Evolutionary conservation across 2,888 invertebrate genomes (phyloP).

Genomic region (Megastigmus dorsalis): DNA sequence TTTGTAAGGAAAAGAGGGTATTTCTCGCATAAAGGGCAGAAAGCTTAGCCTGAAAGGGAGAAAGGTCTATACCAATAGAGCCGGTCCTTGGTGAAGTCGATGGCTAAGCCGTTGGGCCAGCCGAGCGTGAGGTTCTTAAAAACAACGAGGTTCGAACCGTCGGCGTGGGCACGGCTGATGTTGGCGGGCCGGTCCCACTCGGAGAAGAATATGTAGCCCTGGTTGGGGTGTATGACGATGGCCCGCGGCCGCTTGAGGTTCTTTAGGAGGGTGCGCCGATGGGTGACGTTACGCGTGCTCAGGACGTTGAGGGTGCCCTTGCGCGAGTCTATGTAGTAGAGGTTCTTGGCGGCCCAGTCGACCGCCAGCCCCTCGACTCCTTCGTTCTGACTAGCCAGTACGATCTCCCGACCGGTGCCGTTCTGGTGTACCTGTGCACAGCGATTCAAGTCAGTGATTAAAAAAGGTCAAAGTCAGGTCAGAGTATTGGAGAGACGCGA

Average conservation of each 20-base stretch:
- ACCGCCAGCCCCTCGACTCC: constrained; percentile 97
- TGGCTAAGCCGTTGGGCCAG: constrained; percentile 97
- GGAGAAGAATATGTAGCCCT: constrained; percentile 94
- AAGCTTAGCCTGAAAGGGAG: too few species aligned
- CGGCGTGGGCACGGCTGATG: constrained; percentile 93
- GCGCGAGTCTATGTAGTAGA: constrained; percentile 96
- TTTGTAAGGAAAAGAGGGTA: not conserved
- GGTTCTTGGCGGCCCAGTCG: constrained; percentile 96
- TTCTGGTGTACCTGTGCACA: constrained; percentile 84
- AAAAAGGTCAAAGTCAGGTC: not conserved
- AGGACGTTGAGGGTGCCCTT: constrained; percentile 96
- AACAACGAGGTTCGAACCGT: constrained; percentile 90
- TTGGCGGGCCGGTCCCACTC: constrained; percentile 98
- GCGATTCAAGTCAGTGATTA: not conserved
- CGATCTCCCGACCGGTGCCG: constrained; percentile 89
- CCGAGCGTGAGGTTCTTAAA: constrained; percentile 94
- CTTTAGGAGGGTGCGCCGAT: constrained; percentile 88
- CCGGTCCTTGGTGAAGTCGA: constrained; percentile 91
- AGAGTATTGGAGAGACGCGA: too few species aligned
- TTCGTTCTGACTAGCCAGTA: constrained; percentile 96
- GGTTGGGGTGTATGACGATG: constrained; percentile 97
- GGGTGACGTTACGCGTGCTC: constrained; percentile 89
- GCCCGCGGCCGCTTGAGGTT: constrained; percentile 95
- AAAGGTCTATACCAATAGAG: constrained; percentile 91
- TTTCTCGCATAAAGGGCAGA: too few species aligned